Evolutionary conservation across 1,140 invertebrate species (phyloP).

Genomic region (Anastrepha obliqua): DNA sequence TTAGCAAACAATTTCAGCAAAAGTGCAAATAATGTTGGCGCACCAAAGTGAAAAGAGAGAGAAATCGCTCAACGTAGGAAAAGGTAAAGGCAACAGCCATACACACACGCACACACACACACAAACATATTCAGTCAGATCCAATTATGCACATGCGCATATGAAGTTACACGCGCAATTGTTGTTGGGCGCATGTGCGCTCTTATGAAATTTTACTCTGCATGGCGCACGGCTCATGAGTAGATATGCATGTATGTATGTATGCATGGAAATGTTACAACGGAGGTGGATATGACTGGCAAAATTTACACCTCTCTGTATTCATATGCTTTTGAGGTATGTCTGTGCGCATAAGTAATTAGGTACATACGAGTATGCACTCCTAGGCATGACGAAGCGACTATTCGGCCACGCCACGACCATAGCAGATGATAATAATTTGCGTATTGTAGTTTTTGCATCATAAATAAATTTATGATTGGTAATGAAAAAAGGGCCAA

Average conservation of each 20-base stretch:
- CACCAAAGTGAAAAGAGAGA: conserved; percentile 72
- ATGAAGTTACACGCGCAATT: background rate
- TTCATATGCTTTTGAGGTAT: background rate
- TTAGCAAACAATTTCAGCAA: conserved; percentile 73
- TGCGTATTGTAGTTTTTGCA: too few species aligned
- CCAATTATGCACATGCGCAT: background rate
- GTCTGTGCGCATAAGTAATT: background rate
- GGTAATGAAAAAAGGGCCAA: too few species aligned
- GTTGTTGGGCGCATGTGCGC: background rate
- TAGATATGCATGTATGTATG: background rate
- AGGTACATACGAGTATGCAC: background rate
- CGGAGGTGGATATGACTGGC: too few species aligned
- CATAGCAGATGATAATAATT: too few species aligned
- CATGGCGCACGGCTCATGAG: background rate
- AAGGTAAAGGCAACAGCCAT: conserved; percentile 24
- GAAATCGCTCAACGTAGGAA: conserved; percentile 63
- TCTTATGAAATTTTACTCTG: conserved; percentile 8
- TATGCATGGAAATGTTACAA: background rate
- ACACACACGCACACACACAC: conserved; percentile 35
- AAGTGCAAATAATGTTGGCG: conserved; percentile 72
- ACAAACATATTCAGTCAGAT: background rate
- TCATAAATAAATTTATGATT: too few species aligned
- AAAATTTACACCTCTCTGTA: too few species aligned
- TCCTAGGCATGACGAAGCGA: too few species aligned
- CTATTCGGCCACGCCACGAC: too few species aligned